These are phyloP conservation scores for Amblyjoppa proteus DNA, from an alignment of 2,888 invertebrate genomes.

Conservation along the genomic window DNA sequence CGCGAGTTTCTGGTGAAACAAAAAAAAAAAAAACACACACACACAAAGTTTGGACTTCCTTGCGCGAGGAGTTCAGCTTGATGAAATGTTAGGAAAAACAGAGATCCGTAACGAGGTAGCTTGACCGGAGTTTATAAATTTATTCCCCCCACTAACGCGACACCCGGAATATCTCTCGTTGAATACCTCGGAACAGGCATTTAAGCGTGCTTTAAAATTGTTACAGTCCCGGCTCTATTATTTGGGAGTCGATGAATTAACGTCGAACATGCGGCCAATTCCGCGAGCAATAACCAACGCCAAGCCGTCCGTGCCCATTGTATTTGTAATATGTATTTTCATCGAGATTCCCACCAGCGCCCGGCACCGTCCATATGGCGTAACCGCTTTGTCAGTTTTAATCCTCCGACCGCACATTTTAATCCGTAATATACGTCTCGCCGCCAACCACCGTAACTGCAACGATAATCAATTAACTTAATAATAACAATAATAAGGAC, in stretches of 20 bases:
- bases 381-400: background rate
- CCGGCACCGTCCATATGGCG: conserved; percentile 21
- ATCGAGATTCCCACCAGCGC: background rate
- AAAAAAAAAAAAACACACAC: too few relatives aligned
- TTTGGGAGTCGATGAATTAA: background rate
- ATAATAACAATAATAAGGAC: background rate
- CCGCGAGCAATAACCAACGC: background rate
- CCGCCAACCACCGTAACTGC: background rate
- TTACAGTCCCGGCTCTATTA: background rate
- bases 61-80: background rate
- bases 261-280: background rate
- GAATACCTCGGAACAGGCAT: background rate
- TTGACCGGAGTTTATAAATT: background rate
- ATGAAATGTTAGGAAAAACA: conserved; percentile 21
- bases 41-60: background rate
- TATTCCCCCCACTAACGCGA: background rate
- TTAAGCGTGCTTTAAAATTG: background rate
- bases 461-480: conserved; percentile 28
- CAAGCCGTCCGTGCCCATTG: background rate
- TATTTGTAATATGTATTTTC: background rate
- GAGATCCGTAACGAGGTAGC: background rate
- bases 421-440: background rate
- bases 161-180: background rate
- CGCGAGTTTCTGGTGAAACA: background rate
- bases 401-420: conserved; percentile 26